These are phyloP conservation scores for Holcopasites calliopsidis DNA, from an alignment of 1,140 invertebrate species.

Conservation along the genomic window DNA sequence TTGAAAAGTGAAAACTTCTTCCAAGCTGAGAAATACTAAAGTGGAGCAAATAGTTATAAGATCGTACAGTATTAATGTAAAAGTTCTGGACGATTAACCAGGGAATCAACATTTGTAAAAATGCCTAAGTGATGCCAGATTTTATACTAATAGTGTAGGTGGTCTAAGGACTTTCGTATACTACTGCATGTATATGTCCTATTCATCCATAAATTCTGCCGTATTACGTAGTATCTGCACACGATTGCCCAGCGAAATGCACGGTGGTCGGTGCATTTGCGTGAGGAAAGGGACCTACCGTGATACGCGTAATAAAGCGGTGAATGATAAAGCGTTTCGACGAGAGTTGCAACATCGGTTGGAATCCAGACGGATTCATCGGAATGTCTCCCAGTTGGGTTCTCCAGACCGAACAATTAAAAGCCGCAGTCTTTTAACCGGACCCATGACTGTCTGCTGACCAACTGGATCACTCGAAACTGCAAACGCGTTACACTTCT, in stretches of 20 bases:
- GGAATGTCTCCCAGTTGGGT: not conserved
- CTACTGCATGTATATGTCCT: no score
- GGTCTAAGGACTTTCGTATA: no score
- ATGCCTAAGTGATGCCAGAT: no score
- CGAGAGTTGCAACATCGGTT: not conserved
- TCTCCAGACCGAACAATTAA: not conserved
- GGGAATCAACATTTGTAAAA: no score
- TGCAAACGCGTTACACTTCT: not conserved
- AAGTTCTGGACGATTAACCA: no score
- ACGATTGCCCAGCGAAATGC: not conserved
- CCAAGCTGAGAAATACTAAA: no score
- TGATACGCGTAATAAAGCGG: slow-evolving; percentile 72
- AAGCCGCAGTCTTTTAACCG: not conserved
- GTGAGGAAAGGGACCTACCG: slow-evolving; percentile 40
- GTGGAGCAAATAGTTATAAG: no score
- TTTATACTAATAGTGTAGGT: no score
- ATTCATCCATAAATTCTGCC: slow-evolving; percentile 49
- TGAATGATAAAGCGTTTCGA: slow-evolving; percentile 67
- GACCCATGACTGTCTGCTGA: not conserved
- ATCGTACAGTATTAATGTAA: no score
- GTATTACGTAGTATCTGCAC: slow-evolving; percentile 31
- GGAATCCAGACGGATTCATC: not conserved
- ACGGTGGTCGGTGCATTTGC: not conserved
- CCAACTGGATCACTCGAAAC: not conserved
- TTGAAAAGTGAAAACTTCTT: no score